These are phyloP conservation scores for Conchocele bisecta DNA, from an alignment of 2,888 invertebrate species.

Conservation along the genomic window DNA sequence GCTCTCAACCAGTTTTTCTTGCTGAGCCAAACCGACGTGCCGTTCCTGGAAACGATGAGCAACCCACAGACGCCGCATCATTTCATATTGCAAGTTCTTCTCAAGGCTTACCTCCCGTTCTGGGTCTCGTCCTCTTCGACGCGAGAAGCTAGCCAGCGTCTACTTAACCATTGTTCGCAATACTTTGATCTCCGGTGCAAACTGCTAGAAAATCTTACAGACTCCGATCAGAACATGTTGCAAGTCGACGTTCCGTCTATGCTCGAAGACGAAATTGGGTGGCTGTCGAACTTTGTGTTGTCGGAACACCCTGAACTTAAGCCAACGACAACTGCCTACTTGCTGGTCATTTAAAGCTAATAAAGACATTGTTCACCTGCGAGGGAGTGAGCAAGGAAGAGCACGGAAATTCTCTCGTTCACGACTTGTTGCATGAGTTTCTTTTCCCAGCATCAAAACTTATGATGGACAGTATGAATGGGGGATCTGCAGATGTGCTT, in stretches of 20 bases:
- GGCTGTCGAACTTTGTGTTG: slow-evolving; percentile 83
- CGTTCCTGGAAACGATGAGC: slow-evolving; percentile 47
- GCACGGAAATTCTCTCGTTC: slow-evolving; percentile 74
- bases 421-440: slow-evolving; percentile 83
- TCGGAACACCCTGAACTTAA: slow-evolving; percentile 75
- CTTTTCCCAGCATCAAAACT: slow-evolving; percentile 84
- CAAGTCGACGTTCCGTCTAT: slow-evolving; percentile 80
- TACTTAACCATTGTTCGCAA: slow-evolving; percentile 83
- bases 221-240: slow-evolving; percentile 78
- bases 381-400: slow-evolving; percentile 82
- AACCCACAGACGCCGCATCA: slow-evolving; percentile 78
- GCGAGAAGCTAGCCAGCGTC: slow-evolving; percentile 82
- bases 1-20: slow-evolving; percentile 83
- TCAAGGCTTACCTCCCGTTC: slow-evolving; percentile 83
- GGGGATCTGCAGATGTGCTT: slow-evolving; percentile 62
- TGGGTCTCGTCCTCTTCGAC: slow-evolving; percentile 83
- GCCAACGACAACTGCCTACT: slow-evolving; percentile 83
- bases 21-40: slow-evolving; percentile 77
- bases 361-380: slow-evolving; percentile 83
- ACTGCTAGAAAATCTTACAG: slow-evolving; percentile 80
- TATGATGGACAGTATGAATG: slow-evolving; percentile 77
- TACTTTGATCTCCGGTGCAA: slow-evolving; percentile 84
- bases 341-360: slow-evolving; percentile 83
- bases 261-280: slow-evolving; percentile 84
- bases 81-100: slow-evolving; percentile 81